Evolutionary conservation across 2,888 invertebrate species (phyloP).

Genomic region (Caenorhabditis wallacei): DNA sequence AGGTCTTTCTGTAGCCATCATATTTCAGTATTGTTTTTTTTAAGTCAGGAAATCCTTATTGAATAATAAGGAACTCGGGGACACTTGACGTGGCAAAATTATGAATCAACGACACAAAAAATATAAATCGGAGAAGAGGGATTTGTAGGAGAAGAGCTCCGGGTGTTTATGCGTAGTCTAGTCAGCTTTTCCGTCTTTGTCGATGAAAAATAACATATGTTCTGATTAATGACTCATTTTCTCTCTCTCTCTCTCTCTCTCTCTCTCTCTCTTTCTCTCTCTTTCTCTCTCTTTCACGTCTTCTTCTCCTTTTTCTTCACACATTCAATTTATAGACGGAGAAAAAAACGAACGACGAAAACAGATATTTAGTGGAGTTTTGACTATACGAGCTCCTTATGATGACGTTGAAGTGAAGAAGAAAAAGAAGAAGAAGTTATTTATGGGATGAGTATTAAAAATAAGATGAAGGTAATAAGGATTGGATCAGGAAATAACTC

Average conservation of each 20-base stretch:
- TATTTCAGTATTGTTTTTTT: no score
- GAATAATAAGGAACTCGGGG: no score
- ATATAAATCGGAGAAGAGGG: no score
- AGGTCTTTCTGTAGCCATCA: conserved; percentile 4
- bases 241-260: conserved; percentile 12
- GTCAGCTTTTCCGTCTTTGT: conserved; percentile 28
- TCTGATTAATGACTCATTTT: conserved; percentile 50
- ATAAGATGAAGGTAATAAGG: conserved; percentile 5
- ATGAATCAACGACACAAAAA: conserved; percentile 8
- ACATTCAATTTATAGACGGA: conserved; percentile 25
- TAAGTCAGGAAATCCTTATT: no score
- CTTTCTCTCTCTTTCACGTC: conserved; percentile 16
- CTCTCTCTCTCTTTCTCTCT: conserved; percentile 19
- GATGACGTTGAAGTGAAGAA: neutral
- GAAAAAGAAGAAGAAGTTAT: neutral
- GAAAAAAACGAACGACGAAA: conserved; percentile 7
- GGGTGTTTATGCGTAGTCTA: conserved; percentile 35
- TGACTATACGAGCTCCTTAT: conserved; percentile 6
- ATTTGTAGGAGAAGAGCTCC: conserved; percentile 37
- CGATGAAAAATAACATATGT: conserved; percentile 48
- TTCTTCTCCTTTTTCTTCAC: conserved; percentile 13
- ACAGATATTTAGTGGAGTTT: conserved; percentile 27
- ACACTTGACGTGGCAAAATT: conserved; percentile 16
- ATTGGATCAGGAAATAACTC: neutral
- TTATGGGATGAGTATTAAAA: neutral